Conservation (phyloP, 1,140 invertebrate genomes). For the Tetragonula clypearis region DNA sequence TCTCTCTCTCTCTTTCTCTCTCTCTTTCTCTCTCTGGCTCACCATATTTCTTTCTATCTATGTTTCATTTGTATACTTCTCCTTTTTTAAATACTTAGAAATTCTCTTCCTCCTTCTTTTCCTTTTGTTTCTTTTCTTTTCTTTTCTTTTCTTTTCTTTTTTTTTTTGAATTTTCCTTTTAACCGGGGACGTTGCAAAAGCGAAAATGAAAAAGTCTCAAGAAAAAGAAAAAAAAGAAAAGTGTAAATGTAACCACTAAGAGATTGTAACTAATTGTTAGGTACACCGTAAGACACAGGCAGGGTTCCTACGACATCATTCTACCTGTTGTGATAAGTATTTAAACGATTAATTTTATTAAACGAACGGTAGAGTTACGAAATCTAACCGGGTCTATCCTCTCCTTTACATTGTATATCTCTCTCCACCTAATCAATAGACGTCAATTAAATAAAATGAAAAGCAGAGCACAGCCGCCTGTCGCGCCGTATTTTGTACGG, state of each 20-base stretch:
- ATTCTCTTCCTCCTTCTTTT: too few relatives aligned
- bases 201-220: neutral
- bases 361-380: conserved; percentile 65
- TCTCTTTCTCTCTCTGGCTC: neutral
- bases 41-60: too few relatives aligned
- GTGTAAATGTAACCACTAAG: conserved; percentile 25
- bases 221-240: neutral
- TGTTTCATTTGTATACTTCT: neutral
- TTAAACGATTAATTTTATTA: conserved; percentile 71
- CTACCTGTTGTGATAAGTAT: conserved; percentile 71
- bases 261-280: conserved; percentile 54
- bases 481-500: conserved; percentile 60
- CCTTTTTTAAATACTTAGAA: neutral
- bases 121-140: too few relatives aligned
- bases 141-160: neutral
- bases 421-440: conserved; percentile 56
- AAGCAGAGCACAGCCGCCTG: neutral
- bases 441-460: conserved; percentile 55
- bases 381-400: conserved; percentile 30
- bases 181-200: conserved; percentile 50
- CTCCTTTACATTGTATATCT: conserved; percentile 51
- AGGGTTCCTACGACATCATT: conserved; percentile 70
- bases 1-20: neutral
- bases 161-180: neutral
- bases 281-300: conserved; percentile 60